Evolutionary conservation across 2,888 invertebrate species (phyloP), one percentile per base, ranked within the genome.

Genomic region (Drosophila monieri): DNA sequence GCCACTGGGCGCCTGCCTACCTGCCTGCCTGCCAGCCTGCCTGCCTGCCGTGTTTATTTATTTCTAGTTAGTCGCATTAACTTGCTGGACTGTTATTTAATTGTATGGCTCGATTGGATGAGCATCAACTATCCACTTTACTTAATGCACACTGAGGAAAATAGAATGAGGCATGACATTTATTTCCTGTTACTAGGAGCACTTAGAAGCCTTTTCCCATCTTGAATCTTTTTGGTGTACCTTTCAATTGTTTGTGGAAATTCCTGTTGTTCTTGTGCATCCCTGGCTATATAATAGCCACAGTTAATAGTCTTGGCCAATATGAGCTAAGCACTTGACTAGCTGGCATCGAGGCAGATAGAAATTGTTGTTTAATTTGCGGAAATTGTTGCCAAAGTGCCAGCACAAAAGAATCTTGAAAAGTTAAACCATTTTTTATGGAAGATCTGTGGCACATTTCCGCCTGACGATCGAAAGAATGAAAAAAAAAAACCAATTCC

Each of bases 341-440:
- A 54, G 49, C 59, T 30, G 83, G 76, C 74, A 74, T 77, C 69
- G 64, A 51, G 81, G 77, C 78, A 75, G 75, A 78, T 80, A 85
- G 79, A 85, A 77, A 81, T 85, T 74, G 77, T 73, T 77, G 64
- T 78, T 85, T 81, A 81, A 81, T 81, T 81, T 81, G 81, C 81
- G 81, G 81, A 81, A 81, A 81, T 81, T 85, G 85, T 60, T 59
- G 49, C 54, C 46, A 68, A 69, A 69, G 69, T 69, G 69, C 49
- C 68, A 27, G 48, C 47, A 21, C 27, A 58, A 30, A 44, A 53
- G 43, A 51, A 27, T 46, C 43, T 21, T 18, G 43, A 12, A 12
- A 12, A 43, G 43, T 12, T 18, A 12, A 43, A 43, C 43, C 21
- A 43, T 43, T 43, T 35, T 43, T 18, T 10, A 21, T 21, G 43